Evolutionary conservation across 2,797 vertebrate species (phyloP).

Genomic region (Chloroceryle inda): DNA sequence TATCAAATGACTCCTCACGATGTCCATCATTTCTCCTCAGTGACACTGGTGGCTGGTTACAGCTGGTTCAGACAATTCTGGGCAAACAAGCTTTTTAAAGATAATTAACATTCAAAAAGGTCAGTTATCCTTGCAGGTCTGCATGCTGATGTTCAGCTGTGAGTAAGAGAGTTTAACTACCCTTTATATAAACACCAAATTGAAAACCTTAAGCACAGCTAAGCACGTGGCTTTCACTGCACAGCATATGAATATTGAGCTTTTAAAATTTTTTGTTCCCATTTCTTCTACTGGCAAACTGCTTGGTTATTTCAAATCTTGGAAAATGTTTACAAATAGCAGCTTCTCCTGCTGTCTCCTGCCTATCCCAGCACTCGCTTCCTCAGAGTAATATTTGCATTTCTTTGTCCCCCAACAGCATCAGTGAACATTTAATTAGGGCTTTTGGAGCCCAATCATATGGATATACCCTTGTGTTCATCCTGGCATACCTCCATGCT

Average conservation of each 20-base stretch:
- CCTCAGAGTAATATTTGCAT: not conserved
- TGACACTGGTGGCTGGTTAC: constrained; percentile 55
- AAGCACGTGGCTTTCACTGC: not conserved
- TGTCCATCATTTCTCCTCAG: constrained; percentile 49
- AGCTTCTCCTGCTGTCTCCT: not conserved
- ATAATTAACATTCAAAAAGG: constrained; percentile 77
- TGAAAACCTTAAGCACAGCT: constrained; percentile 20
- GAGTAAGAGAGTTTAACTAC: constrained; percentile 1
- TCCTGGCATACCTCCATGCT: not conserved
- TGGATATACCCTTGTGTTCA: not conserved
- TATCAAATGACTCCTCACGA: constrained; percentile 54
- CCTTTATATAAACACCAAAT: not conserved
- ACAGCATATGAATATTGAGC: not conserved
- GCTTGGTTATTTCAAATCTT: not conserved
- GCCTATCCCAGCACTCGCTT: not conserved
- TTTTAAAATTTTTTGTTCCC: not conserved
- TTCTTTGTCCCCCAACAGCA: not conserved
- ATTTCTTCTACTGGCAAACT: not conserved
- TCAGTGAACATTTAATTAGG: not conserved
- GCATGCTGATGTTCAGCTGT: constrained; percentile 57
- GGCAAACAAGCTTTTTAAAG: constrained; percentile 68
- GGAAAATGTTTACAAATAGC: not conserved
- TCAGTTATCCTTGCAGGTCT: constrained; percentile 66
- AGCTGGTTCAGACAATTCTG: constrained; percentile 63
- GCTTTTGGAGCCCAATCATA: not conserved